Conservation (phyloP, 2,797 vertebrate species). For the Mus caroli region DNA sequence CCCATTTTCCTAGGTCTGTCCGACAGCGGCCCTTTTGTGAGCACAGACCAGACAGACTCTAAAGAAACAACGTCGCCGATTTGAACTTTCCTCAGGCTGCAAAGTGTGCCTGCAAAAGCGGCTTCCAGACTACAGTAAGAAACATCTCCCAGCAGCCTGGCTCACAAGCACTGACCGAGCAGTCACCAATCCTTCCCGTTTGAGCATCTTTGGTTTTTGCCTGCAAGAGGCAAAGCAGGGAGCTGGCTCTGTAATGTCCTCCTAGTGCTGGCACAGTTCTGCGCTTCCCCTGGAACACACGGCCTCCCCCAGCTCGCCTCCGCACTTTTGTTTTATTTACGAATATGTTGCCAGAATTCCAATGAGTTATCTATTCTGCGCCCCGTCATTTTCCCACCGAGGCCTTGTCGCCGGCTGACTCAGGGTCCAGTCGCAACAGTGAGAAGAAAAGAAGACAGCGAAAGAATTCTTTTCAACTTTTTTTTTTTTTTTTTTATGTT, state of each 20-base stretch:
- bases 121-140: background rate
- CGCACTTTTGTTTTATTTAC: conserved; percentile 90
- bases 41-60: background rate
- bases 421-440: conserved; percentile 88
- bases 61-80: background rate
- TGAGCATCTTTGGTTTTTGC: conserved; percentile 81
- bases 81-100: background rate
- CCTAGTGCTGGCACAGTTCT: conserved; percentile 13
- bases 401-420: conserved; percentile 88
- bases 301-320: conserved; percentile 65
- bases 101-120: background rate
- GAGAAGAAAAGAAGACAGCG: conserved; percentile 89
- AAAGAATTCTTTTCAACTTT: conserved; percentile 90
- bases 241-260: conserved; percentile 62
- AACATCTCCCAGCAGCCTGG: conserved; percentile 53
- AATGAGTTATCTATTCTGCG: conserved; percentile 93
- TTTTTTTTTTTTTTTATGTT: conserved; percentile 85
- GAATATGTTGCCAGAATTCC: conserved; percentile 90
- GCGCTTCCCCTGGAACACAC: conserved; percentile 26
- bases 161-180: conserved; percentile 66
- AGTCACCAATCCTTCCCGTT: conserved; percentile 74
- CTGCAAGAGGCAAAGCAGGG: conserved; percentile 66
- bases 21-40: background rate
- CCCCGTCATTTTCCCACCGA: conserved; percentile 92
- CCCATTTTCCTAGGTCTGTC: background rate